A percentile compares a stretch with the other conserved stretches of the same genome.
phyloP scores from a whole-genome alignment of 2,888 invertebrate species.

The Drepanosiphum platanoidis region DNA sequence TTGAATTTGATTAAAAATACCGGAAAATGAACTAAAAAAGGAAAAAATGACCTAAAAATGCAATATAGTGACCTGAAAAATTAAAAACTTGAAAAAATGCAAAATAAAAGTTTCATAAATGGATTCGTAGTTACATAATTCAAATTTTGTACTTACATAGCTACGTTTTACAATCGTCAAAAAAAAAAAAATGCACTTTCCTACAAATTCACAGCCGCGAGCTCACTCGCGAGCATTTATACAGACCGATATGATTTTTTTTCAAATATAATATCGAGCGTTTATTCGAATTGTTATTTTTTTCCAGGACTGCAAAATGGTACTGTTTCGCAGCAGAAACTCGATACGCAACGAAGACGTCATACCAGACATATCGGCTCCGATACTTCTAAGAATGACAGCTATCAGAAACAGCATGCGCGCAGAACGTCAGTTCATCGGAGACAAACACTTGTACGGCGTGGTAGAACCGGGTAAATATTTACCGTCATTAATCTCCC shows the following conservation, averaged over 20 bases:
- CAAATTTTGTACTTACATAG: no score
- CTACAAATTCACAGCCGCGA: no score
- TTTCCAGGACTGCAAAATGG: constrained; percentile 46
- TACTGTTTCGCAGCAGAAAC: constrained; percentile 48
- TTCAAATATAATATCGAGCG: neutral
- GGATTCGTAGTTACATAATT: no score
- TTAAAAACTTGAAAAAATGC: no score
- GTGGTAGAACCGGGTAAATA: constrained; percentile 21
- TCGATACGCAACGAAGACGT: constrained; percentile 54
- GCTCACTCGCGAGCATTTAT: no score
- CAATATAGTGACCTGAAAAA: no score
- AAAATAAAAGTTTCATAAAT: no score
- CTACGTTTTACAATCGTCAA: no score
- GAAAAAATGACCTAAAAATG: no score
- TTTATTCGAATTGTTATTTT: neutral
- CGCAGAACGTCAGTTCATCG: constrained; percentile 11
- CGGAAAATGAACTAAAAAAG: no score
- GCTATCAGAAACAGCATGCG: constrained; percentile 60
- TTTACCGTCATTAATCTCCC: neutral
- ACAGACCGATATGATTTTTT: neutral
- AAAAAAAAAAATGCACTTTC: no score
- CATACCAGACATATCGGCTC: constrained; percentile 61
- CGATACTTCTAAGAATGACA: constrained; percentile 54
- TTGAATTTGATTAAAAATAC: no score
- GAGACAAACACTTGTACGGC: constrained; percentile 31